These are phyloP conservation scores for Cyanoramphus novaezelandiae DNA, from an alignment of 2,113 vertebrate species.

Conservation along the genomic window DNA sequence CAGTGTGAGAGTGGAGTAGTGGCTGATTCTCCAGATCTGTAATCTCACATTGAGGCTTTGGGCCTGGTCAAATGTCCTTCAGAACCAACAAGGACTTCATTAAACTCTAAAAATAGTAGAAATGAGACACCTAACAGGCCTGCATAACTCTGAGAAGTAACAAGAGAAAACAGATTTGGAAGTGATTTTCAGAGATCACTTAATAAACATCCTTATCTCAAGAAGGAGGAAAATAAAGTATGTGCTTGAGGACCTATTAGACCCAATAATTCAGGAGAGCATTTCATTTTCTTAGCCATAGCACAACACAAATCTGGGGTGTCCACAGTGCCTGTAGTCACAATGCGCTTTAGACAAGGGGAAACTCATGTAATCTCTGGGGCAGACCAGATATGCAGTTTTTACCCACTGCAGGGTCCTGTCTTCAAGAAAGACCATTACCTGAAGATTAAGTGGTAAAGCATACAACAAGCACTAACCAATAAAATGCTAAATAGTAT, in stretches of 20 bases:
- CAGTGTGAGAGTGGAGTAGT: fast-evolving
- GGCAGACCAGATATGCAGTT: background rate
- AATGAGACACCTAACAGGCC: background rate
- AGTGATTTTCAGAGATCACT: background rate
- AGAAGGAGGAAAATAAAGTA: background rate
- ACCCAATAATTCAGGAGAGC: background rate
- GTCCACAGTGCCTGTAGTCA: background rate
- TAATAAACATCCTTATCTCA: background rate
- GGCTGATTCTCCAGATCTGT: background rate
- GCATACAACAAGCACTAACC: background rate
- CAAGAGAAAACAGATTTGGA: background rate
- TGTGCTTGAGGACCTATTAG: background rate
- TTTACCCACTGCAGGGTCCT: background rate
- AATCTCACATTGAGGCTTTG: fast-evolving
- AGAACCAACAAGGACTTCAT: background rate
- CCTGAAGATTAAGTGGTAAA: background rate
- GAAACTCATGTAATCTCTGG: background rate
- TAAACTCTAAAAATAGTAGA: background rate
- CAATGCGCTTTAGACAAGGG: background rate
- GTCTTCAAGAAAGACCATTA: background rate
- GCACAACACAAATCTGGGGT: background rate
- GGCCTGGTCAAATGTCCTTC: background rate
- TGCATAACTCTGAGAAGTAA: background rate
- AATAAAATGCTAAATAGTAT: background rate
- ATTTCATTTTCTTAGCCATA: background rate